Percentiles rank a stretch among this genome's conserved stretches.
phyloP scores from a whole-genome alignment of 2,113 vertebrate genomes.

The Hyperopisus bebe region DNA sequence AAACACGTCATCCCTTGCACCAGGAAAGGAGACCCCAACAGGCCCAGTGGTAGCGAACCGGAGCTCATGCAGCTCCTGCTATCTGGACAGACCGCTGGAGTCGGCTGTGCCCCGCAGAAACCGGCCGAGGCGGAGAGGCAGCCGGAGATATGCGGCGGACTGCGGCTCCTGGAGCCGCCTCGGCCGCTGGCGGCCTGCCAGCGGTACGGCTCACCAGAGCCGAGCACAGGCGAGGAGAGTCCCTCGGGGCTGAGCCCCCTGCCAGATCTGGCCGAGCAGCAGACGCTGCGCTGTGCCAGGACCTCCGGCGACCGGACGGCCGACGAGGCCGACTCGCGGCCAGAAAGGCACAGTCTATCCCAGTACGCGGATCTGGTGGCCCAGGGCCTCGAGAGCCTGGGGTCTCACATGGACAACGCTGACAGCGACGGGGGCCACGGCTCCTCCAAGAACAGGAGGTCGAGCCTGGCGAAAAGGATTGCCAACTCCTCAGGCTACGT shows the following conservation, averaged over 20 bases:
- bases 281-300: slow-evolving; percentile 57
- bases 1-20: slow-evolving; percentile 51
- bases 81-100: slow-evolving; percentile 55
- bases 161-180: background rate
- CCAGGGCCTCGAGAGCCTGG: slow-evolving; percentile 48
- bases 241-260: slow-evolving; percentile 39
- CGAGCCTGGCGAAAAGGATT: slow-evolving; percentile 85
- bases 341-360: background rate
- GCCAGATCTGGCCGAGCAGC: slow-evolving; percentile 53
- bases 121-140: slow-evolving; percentile 54
- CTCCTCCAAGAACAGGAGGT: slow-evolving; percentile 68
- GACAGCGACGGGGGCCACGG: slow-evolving; percentile 50
- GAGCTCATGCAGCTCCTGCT: slow-evolving; percentile 56
- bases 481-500: slow-evolving; percentile 96
- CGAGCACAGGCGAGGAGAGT: slow-evolving; percentile 37
- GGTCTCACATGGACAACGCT: slow-evolving; percentile 44
- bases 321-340: background rate
- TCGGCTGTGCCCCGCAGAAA: slow-evolving; percentile 45
- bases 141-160: slow-evolving; percentile 34
- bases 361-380: slow-evolving; percentile 38
- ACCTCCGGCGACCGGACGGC: slow-evolving; percentile 39
- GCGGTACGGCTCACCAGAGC: slow-evolving; percentile 22
- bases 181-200: slow-evolving; percentile 21
- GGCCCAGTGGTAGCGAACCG: slow-evolving; percentile 35
- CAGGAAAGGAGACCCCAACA: slow-evolving; percentile 50